Evolutionary conservation across 2,113 vertebrate genomes (phyloP), one percentile per base, ranked within the genome.

Genomic region (Pleuronectes platessa): DNA sequence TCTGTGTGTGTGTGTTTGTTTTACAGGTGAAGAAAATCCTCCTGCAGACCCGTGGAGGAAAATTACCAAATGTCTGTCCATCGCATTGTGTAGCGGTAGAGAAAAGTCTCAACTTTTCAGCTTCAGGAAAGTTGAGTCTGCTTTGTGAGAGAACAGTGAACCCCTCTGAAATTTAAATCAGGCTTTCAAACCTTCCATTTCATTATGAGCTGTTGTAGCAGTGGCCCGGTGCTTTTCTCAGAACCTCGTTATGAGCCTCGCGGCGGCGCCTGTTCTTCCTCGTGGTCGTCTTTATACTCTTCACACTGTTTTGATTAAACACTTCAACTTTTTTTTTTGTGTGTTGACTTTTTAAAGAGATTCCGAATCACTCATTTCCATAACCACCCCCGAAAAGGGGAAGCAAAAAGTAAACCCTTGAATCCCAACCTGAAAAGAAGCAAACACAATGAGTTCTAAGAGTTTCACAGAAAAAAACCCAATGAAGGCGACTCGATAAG

Each of bases 281-380:
- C 12, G 11, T 11, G 12, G 12, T 13, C 3, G 40, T 42, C 40
- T 42, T 42, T 13, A 74, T 61, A 68, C 35, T 82, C 67, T 65
- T 63, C 35, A 23, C 24, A 67, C 54, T 74, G 55, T 87, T 84
- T 81, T 87, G 76, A 89, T 89, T 85, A 84, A 88, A 81, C 63
- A 81, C 74, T 49, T 81, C 67, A 77, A 71, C 74, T 27, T 27
- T 4, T 27, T 27, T 27, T 27, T 27, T 27, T 62, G 42, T 26
- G 61, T 69, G 21, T 75, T 31, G 54, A 69, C 56, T 88, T 53
- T 56, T 74, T 61, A 69, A 21, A 21, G 65, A 54, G 13, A 58
- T 77, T 78, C 64, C 42, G 45, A 67, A 72, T 42, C 67, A 78
- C 76, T 88, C 82, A 83, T 81, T 71, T 84, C 68, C 61, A 74